A percentile compares a stretch with the other conserved stretches of the same genome.
Evolutionary conservation across 2,113 vertebrate genomes (phyloP).

Genomic region (Micromys minutus): DNA sequence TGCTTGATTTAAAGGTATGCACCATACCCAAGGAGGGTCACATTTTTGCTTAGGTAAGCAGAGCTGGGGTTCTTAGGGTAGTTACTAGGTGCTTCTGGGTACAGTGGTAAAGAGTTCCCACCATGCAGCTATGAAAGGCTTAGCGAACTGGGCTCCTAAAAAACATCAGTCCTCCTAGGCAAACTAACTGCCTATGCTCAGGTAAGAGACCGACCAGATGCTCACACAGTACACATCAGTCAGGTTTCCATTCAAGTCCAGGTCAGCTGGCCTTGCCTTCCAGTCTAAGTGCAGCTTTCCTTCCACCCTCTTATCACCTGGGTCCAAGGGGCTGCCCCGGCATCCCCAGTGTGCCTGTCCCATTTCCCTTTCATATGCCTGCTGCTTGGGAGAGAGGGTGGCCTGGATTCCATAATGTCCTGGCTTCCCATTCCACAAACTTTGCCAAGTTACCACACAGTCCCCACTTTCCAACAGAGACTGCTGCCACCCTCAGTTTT

Average conservation of each 20-base stretch:
- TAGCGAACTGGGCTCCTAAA: background rate
- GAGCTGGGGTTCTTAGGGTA: background rate
- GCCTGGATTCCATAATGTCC: background rate
- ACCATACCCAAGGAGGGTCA: background rate
- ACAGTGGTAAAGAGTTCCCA: background rate
- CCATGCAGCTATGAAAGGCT: background rate
- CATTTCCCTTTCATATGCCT: background rate
- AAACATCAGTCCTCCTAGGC: background rate
- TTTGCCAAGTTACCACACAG: background rate
- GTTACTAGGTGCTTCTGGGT: background rate
- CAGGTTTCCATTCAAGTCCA: background rate
- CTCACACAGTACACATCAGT: background rate
- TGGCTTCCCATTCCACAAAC: background rate
- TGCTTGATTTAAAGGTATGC: background rate
- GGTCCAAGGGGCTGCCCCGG: background rate
- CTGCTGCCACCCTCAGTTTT: background rate
- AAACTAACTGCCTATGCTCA: background rate
- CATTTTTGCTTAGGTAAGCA: background rate
- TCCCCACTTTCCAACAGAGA: background rate
- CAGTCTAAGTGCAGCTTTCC: too few species aligned
- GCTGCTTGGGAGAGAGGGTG: background rate
- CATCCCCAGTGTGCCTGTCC: background rate
- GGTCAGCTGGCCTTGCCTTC: background rate
- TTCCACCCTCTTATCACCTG: background rate
- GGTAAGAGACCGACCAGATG: background rate